Evolutionary conservation across 2,888 invertebrate genomes (phyloP).

Genomic region (Pseudococcus longispinus): DNA sequence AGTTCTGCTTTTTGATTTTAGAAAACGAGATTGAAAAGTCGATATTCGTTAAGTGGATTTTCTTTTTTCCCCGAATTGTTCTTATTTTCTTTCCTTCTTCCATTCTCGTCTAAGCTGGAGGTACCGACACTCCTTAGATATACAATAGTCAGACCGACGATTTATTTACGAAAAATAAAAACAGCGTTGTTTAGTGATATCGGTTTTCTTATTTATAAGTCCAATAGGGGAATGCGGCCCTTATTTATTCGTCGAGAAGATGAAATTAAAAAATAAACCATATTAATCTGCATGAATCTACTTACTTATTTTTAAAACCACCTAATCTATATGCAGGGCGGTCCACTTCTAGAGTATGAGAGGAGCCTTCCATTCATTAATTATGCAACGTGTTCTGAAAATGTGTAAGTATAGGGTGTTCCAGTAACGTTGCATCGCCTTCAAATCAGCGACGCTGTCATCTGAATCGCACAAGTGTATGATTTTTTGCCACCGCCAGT

Average conservation of each 20-base stretch:
- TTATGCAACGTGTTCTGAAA: too few relatives aligned
- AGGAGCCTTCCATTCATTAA: too few relatives aligned
- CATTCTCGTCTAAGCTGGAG: neutral
- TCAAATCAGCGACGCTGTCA: too few relatives aligned
- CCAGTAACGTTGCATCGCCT: too few relatives aligned
- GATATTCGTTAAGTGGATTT: constrained; percentile 35
- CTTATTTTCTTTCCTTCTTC: neutral
- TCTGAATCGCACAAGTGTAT: too few relatives aligned
- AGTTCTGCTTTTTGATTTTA: constrained; percentile 25
- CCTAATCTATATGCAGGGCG: too few relatives aligned
- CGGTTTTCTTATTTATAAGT: neutral
- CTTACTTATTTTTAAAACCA: too few relatives aligned
- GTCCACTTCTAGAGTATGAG: too few relatives aligned
- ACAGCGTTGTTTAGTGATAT: neutral
- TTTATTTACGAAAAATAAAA: constrained; percentile 22
- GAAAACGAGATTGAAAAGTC: constrained; percentile 37
- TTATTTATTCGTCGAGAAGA: neutral
- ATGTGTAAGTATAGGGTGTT: too few relatives aligned
- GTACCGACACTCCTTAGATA: neutral
- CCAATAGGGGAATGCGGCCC: neutral
- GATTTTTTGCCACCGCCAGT: too few relatives aligned
- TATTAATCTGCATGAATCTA: too few relatives aligned
- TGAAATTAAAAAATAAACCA: neutral
- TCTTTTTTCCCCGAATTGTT: neutral
- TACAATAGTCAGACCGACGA: neutral